Percentiles rank a stretch among this genome's conserved stretches.
phyloP scores from a whole-genome alignment of 2,113 vertebrate species.

The Varanus komodoensis region DNA sequence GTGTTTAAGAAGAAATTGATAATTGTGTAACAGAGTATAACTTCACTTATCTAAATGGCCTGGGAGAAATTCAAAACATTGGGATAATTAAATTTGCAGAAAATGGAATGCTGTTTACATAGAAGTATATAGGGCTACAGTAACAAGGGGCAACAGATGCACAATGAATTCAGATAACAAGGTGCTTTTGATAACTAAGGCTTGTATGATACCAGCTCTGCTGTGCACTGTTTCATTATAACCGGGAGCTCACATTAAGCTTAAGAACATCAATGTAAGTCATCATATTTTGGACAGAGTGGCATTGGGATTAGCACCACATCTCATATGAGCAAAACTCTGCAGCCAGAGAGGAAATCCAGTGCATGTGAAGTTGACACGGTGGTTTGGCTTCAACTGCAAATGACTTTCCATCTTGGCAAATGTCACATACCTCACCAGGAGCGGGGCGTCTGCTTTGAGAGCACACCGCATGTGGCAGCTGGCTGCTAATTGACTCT shows the following conservation, averaged over 20 bases:
- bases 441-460: background rate
- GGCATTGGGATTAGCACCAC: background rate
- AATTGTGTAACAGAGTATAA: slow-evolving; percentile 39
- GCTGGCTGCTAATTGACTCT: background rate
- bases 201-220: background rate
- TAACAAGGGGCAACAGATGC: slow-evolving; percentile 19
- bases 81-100: slow-evolving; percentile 35
- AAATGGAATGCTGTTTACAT: slow-evolving; percentile 16
- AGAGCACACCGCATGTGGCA: background rate
- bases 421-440: background rate
- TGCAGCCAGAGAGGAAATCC: background rate
- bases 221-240: background rate
- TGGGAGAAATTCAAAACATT: slow-evolving; percentile 22
- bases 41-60: slow-evolving; percentile 42
- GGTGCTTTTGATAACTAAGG: background rate
- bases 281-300: background rate
- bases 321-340: background rate
- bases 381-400: background rate
- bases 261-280: background rate
- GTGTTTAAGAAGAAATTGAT: slow-evolving; percentile 38
- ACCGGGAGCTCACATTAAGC: background rate
- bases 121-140: slow-evolving; percentile 20
- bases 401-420: background rate
- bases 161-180: slow-evolving; percentile 37
- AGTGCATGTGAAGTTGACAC: background rate